Conservation (phyloP, 2,113 vertebrate species). For the Cyphomyrus plagiostoma region DNA sequence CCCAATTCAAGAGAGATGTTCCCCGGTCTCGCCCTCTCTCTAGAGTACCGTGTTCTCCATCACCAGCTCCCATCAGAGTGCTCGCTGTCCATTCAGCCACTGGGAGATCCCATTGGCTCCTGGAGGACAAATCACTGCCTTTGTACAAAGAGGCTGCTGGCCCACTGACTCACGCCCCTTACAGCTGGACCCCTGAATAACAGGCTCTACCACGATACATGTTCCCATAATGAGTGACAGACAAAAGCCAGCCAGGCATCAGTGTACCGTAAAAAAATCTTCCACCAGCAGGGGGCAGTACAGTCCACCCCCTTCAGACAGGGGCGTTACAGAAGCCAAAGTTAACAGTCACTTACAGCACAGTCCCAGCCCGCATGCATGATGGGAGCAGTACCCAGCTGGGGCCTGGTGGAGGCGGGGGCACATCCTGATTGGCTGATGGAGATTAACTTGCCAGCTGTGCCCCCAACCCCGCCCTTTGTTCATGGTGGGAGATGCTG, state of each 20-base stretch:
- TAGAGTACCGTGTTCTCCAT: neutral
- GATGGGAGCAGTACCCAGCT: neutral
- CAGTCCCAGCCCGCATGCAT: too few relatives aligned
- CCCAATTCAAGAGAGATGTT: neutral
- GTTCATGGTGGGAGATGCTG: neutral
- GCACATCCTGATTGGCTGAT: neutral
- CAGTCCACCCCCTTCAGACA: constrained; percentile 10
- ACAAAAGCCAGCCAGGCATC: neutral
- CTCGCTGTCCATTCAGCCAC: neutral
- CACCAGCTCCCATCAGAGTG: neutral
- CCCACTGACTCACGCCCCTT: neutral
- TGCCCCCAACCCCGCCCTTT: neutral
- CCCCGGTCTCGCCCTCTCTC: neutral
- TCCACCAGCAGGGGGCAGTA: neutral
- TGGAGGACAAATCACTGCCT: neutral
- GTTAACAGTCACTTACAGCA: neutral
- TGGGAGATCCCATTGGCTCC: neutral
- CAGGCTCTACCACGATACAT: neutral
- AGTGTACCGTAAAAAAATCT: neutral
- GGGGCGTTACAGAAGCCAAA: neutral
- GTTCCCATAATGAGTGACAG: neutral
- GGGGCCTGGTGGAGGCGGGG: neutral
- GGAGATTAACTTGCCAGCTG: constrained; percentile 1
- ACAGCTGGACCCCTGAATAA: neutral
- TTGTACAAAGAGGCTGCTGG: neutral